phyloP scores from a whole-genome alignment of 2,797 vertebrate species.

The Pitangus sulphuratus region DNA sequence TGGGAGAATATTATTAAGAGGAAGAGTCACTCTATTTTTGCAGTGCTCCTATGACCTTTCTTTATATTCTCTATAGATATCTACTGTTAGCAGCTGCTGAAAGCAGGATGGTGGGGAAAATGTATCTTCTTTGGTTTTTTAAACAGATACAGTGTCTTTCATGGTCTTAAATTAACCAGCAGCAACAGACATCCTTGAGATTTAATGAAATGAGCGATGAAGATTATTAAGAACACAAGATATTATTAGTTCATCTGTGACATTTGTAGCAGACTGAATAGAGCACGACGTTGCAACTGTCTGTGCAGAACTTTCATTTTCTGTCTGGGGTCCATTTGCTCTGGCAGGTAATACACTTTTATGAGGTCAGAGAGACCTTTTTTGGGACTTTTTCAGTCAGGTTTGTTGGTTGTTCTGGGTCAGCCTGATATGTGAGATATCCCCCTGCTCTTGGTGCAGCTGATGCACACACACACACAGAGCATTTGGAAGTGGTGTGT shows the following conservation, averaged over 20 bases:
- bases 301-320: background rate
- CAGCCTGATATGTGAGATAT: background rate
- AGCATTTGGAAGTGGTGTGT: background rate
- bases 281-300: fast-evolving
- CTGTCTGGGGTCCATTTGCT: background rate
- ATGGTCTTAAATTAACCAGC: background rate
- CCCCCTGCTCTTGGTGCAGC: background rate
- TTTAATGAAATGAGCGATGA: background rate
- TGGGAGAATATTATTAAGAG: background rate
- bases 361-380: background rate
- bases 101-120: background rate
- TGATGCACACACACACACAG: background rate
- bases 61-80: background rate
- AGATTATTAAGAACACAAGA: background rate
- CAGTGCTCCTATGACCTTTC: background rate
- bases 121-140: background rate
- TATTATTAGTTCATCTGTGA: background rate
- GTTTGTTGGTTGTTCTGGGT: background rate
- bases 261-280: background rate
- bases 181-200: background rate
- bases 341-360: background rate
- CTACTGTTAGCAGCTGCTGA: background rate
- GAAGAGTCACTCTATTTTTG: background rate
- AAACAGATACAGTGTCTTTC: background rate
- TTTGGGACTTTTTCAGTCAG: background rate